Base-by-base conservation (phyloP, 2,888 invertebrate species). In the Cynaeus angustus region DNA sequence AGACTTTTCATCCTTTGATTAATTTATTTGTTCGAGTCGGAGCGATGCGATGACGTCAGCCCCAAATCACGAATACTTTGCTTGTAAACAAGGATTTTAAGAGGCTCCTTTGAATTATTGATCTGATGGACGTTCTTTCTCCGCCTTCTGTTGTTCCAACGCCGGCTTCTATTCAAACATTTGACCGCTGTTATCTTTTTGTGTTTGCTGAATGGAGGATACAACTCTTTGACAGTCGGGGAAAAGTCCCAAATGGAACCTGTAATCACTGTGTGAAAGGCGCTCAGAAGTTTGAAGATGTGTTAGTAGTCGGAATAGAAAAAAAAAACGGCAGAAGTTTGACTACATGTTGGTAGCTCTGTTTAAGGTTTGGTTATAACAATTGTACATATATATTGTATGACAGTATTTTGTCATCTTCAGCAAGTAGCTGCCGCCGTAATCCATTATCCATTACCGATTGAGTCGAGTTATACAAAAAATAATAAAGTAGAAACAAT, bases 141-240 rank as follows among this genome's bases (percentile, higher is more conserved):
- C 33, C 33, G 33, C 33, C 33, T 28, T n/a, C 33, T 21, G 21
- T 21, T 21, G 21, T 21, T 21, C 21, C 1, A 21, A 21, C 21
- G 21, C 21, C 21, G 21, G 21, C 50, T 28, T 9, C 53, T 33
- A 53, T 53, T 53, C 33, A 53, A 33, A 13, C 26, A 12, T 14
- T 10, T n/a, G 14, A 53, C 21, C 21, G 21, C 2, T 12, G 53
- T 53, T 53, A 53, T 53, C 53, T 53, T 37, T 53, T 53, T 53
- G 53, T 53, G 53, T 53, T 53, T 53, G 33, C 5, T 53, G 53
- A 53, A 53, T 53, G 53, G 33, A 33, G 53, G 26, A 30, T 33
- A n/a, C 53, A 53, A n/a, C 30, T 37, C 53, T 28, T 53, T 33
- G 37, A 52, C 52, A 52, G 7, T 12, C 13, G n/a, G 9, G 10